These are phyloP conservation scores for Raja brachyura DNA, from an alignment of 2,113 vertebrate genomes.

Conservation along the genomic window DNA sequence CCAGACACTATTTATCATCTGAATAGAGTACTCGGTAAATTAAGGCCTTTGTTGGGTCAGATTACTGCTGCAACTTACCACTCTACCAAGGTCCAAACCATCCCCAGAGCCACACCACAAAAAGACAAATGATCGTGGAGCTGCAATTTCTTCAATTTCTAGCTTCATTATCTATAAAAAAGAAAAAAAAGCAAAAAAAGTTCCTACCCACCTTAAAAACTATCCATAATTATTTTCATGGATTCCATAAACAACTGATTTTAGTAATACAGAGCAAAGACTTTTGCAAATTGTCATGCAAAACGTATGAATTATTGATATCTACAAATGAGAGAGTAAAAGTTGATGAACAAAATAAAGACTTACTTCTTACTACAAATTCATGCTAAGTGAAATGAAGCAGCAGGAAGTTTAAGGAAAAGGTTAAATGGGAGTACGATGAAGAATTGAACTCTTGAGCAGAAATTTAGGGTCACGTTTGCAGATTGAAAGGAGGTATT, in stretches of 20 bases:
- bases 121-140: constrained; percentile 86
- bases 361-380: too few species aligned
- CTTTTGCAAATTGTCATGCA: not conserved
- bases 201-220: not conserved
- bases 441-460: too few species aligned
- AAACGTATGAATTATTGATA: not conserved
- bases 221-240: not conserved
- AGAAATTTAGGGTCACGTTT: too few species aligned
- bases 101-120: constrained; percentile 97
- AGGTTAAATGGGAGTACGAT: too few species aligned
- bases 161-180: constrained; percentile 86
- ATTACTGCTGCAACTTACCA: constrained; percentile 59
- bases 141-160: constrained; percentile 96
- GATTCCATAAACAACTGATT: not conserved
- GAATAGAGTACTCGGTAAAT: not conserved
- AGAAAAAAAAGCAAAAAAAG: constrained; percentile 34
- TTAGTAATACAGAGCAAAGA: not conserved
- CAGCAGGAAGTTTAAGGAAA: too few species aligned
- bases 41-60: not conserved
- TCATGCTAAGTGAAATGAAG: too few species aligned
- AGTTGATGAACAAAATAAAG: too few species aligned
- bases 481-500: too few species aligned
- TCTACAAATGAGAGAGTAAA: not conserved
- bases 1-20: constrained; percentile 4
- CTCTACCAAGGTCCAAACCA: constrained; percentile 88